These are phyloP conservation scores for Bradypodion ventrale DNA, from an alignment of 2,797 vertebrate genomes.

Conservation along the genomic window DNA sequence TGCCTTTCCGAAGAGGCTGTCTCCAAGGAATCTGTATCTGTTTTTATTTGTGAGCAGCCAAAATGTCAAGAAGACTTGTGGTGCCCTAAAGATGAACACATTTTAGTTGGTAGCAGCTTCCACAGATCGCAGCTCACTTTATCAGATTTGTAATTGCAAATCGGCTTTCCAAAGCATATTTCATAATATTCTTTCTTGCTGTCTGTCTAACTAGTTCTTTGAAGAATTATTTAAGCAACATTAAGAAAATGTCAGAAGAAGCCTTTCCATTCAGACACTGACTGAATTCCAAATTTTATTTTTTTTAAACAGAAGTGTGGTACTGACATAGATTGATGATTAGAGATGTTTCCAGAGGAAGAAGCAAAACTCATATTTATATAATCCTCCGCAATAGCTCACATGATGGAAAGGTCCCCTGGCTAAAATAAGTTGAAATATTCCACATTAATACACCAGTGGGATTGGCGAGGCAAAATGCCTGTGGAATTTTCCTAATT, in stretches of 20 bases:
- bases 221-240: slow-evolving; percentile 42
- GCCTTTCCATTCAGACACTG: slow-evolving; percentile 27
- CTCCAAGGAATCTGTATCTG: no score
- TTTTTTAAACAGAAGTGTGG: slow-evolving; percentile 22
- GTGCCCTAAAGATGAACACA: no score
- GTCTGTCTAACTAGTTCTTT: slow-evolving; percentile 32
- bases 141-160: slow-evolving; percentile 27
- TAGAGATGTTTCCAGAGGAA: slow-evolving; percentile 37
- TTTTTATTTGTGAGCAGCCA: no score
- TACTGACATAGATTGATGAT: slow-evolving; percentile 32
- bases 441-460: neutral
- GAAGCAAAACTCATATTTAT: slow-evolving; percentile 26
- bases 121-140: no score
- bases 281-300: slow-evolving; percentile 33
- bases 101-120: no score
- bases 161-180: slow-evolving; percentile 4
- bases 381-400: slow-evolving; percentile 17
- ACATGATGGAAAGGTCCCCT: slow-evolving; percentile 45
- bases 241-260: slow-evolving; percentile 50
- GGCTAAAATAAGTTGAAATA: slow-evolving; percentile 49
- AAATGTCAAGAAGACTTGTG: no score
- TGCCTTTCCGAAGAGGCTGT: no score
- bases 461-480: no score
- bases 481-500: neutral
- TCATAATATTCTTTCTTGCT: slow-evolving; percentile 5